phyloP scores from a whole-genome alignment of 1,140 invertebrate species.

The Trichomalopsis sarcophagae region DNA sequence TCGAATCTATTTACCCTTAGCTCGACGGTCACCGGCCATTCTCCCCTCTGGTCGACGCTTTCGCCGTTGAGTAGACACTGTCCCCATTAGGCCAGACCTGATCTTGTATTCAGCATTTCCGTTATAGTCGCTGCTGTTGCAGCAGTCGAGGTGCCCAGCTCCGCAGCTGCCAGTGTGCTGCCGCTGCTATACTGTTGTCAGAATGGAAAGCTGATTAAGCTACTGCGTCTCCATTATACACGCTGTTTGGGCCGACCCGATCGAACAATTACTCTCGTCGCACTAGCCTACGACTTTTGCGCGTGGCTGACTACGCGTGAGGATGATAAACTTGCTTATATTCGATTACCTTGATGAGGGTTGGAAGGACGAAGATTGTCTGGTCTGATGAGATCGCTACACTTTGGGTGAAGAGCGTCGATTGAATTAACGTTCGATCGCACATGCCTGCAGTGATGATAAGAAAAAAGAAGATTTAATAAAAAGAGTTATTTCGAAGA shows the following conservation, averaged over 20 bases:
- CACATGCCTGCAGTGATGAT: no score
- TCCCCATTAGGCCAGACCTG: constrained; percentile 60
- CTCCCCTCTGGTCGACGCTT: constrained; percentile 27
- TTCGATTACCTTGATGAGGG: no score
- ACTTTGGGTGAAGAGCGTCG: no score
- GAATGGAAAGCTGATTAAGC: constrained; percentile 62
- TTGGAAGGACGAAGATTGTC: no score
- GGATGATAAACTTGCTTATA: no score
- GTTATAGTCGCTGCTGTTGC: constrained; percentile 53
- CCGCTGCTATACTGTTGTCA: constrained; percentile 30
- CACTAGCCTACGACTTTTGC: no score
- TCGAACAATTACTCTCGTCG: constrained; percentile 23
- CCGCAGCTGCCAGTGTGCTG: neutral
- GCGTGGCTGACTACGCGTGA: no score
- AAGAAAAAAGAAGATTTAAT: no score
- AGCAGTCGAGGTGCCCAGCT: neutral
- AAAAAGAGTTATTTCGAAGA: no score
- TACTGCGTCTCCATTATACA: neutral
- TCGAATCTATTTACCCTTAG: constrained; percentile 57
- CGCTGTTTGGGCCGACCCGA: neutral
- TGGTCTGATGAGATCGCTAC: no score
- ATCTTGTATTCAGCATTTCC: constrained; percentile 62
- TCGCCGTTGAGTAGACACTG: constrained; percentile 32
- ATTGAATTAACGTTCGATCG: no score
- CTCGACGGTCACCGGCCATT: constrained; percentile 48